Evolutionary conservation across 2,888 invertebrate genomes (phyloP).

Genomic region (Hydriomena furcata): DNA sequence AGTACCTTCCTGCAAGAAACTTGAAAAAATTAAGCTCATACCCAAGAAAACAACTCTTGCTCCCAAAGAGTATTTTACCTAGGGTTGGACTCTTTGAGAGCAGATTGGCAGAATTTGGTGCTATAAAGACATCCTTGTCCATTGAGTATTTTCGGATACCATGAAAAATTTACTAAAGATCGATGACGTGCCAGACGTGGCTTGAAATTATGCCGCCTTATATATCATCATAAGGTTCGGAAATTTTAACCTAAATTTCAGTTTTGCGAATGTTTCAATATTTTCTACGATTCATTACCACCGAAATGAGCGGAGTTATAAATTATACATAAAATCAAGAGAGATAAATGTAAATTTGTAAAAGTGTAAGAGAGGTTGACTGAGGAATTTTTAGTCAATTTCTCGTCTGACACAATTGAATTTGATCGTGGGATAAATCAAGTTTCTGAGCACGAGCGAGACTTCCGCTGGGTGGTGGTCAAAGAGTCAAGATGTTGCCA

Average conservation of each 20-base stretch:
- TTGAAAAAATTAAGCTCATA: no score
- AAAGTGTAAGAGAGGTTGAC: constrained; percentile 50
- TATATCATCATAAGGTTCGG: constrained; percentile 1
- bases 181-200: no score
- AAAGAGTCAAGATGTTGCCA: constrained; percentile 7
- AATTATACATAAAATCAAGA: constrained; percentile 33
- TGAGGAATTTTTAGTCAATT: constrained; percentile 76
- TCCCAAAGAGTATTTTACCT: no score
- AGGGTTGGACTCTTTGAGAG: no score
- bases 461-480: constrained; percentile 49
- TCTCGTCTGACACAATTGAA: constrained; percentile 76
- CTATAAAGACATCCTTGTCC: no score
- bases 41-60: no score
- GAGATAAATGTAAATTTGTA: constrained; percentile 48
- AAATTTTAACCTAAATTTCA: constrained; percentile 10
- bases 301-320: constrained; percentile 25
- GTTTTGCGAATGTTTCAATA: constrained; percentile 17
- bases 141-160: no score
- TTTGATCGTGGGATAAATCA: constrained; percentile 74
- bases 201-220: constrained; percentile 5
- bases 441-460: constrained; percentile 71
- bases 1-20: no score
- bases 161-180: no score
- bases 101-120: no score
- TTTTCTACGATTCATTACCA: constrained; percentile 19